These are phyloP conservation scores for Campylomormyrus numenius DNA, from an alignment of 2,113 vertebrate species.

Conservation along the genomic window DNA sequence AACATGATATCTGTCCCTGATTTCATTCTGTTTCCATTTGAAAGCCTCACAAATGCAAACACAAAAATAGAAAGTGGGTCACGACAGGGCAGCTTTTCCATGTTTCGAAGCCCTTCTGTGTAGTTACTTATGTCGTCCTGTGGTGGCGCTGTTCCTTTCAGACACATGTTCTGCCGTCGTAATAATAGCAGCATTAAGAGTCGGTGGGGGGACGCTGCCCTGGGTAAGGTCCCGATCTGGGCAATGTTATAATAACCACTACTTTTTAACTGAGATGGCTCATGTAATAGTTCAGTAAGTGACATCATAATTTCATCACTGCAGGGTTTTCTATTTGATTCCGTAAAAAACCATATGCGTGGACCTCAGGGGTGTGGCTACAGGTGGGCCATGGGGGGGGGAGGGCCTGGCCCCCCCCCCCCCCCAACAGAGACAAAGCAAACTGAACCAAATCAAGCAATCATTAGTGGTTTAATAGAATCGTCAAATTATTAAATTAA, in stretches of 20 bases:
- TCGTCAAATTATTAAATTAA: not conserved
- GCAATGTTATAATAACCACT: not conserved
- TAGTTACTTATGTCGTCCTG: slow-evolving; percentile 23
- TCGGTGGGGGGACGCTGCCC: not conserved
- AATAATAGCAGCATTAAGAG: not conserved
- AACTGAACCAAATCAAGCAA: not conserved
- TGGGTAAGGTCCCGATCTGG: not conserved
- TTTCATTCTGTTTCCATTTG: not conserved
- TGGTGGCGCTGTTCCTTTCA: slow-evolving; percentile 15
- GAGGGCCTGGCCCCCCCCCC: too few species aligned
- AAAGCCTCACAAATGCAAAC: slow-evolving; percentile 1
- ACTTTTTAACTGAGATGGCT: not conserved
- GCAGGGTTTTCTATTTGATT: not conserved
- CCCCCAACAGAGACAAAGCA: not conserved
- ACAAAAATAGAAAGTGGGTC: slow-evolving; percentile 11
- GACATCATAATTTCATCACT: not conserved
- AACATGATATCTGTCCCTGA: slow-evolving; percentile 1
- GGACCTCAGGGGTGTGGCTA: not conserved
- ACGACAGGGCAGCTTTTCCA: not conserved
- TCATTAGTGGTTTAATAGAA: not conserved
- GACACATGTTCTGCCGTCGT: not conserved
- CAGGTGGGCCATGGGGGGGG: not conserved
- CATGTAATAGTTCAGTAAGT: not conserved
- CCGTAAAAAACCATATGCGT: not conserved
- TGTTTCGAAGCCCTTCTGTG: not conserved